These are phyloP conservation scores for Teinopalpus imperialis DNA, from an alignment of 2,888 invertebrate genomes.

Conservation along the genomic window DNA sequence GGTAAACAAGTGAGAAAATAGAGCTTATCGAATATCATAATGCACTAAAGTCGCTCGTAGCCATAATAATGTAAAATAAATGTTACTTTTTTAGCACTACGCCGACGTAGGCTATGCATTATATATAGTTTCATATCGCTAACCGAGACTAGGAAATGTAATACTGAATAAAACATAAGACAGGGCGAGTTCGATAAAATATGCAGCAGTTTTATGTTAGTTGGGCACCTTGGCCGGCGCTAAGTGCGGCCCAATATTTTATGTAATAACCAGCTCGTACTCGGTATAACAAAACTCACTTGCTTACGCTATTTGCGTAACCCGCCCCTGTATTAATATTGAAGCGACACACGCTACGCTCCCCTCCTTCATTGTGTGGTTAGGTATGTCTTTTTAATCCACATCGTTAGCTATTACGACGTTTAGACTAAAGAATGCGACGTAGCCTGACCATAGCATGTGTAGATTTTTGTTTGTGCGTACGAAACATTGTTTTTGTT, in stretches of 20 bases:
- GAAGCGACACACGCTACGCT: slow-evolving; percentile 39
- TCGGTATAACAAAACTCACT: slow-evolving; percentile 57
- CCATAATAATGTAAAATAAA: slow-evolving; percentile 27
- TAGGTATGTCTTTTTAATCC: slow-evolving; percentile 45
- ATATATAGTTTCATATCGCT: slow-evolving; percentile 65
- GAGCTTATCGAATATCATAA: background rate
- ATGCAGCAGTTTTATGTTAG: slow-evolving; percentile 78
- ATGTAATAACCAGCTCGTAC: slow-evolving; percentile 68
- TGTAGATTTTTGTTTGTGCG: too few relatives aligned
- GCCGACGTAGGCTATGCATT: slow-evolving; percentile 46
- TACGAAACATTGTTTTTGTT: too few relatives aligned
- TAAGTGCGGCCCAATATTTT: slow-evolving; percentile 68
- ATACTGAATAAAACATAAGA: slow-evolving; percentile 73
- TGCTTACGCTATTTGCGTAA: slow-evolving; percentile 57
- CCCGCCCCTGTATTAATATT: slow-evolving; percentile 55
- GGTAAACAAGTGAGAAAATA: background rate
- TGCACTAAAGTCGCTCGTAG: background rate
- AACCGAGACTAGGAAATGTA: slow-evolving; percentile 68
- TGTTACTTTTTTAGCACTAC: slow-evolving; percentile 40
- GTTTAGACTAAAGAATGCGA: background rate
- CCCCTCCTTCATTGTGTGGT: slow-evolving; percentile 43
- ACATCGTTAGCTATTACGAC: slow-evolving; percentile 9
- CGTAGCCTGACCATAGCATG: too few relatives aligned
- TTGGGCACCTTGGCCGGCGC: slow-evolving; percentile 65
- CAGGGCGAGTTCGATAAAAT: slow-evolving; percentile 72